Evolutionary conservation across 2,113 vertebrate genomes (phyloP).

Genomic region (Oceanodroma tethys): DNA sequence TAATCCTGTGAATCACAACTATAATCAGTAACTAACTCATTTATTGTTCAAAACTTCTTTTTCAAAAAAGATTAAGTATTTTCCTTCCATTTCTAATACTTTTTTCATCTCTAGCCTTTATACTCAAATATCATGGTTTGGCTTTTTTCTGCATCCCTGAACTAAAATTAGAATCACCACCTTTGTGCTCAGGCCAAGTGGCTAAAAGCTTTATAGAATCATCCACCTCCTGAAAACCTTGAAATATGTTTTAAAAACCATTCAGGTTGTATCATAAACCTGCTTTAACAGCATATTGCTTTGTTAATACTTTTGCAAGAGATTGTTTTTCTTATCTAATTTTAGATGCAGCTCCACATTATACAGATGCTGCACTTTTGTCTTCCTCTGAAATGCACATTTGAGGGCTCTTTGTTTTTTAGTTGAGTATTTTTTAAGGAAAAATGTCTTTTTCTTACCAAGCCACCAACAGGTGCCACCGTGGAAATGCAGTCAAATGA

Average conservation of each 20-base stretch:
- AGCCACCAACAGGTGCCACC: background rate
- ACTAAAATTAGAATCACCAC: background rate
- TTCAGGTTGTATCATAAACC: background rate
- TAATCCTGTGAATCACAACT: background rate
- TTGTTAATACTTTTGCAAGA: background rate
- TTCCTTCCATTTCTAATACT: background rate
- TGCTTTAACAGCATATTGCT: background rate
- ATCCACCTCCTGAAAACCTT: background rate
- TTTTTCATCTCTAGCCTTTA: background rate
- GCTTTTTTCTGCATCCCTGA: background rate
- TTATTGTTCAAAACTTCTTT: background rate
- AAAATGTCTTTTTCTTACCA: background rate
- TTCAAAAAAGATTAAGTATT: background rate
- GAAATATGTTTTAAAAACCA: background rate
- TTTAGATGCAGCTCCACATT: conserved; percentile 3
- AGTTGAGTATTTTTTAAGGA: background rate
- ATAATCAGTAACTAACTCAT: background rate
- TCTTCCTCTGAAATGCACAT: background rate
- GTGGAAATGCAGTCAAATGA: background rate
- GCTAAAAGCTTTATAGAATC: background rate
- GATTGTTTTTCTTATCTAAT: background rate
- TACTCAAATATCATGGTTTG: background rate
- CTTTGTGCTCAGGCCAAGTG: background rate
- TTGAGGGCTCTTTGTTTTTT: background rate
- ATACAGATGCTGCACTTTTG: background rate